Evolutionary conservation across 1,140 invertebrate genomes (phyloP).

Genomic region (Drosophila serrata): DNA sequence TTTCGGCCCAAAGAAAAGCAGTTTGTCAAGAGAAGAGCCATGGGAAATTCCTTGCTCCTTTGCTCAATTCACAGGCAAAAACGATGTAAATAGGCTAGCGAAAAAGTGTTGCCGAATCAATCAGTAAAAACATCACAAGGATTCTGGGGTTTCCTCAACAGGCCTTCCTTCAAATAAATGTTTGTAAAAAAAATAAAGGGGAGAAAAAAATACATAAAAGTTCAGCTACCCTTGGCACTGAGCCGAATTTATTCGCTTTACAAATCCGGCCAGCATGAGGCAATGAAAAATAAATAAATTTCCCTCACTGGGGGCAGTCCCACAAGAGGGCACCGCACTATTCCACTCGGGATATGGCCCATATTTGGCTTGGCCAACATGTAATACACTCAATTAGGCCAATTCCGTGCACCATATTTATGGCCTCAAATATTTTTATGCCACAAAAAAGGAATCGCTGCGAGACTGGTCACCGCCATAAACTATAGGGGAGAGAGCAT

Average conservation of each 20-base stretch:
- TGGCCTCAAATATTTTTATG: constrained; percentile 75
- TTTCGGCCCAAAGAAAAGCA: constrained; percentile 18
- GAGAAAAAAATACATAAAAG: constrained; percentile 18
- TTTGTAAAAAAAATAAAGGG: background rate
- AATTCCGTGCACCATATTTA: constrained; percentile 73
- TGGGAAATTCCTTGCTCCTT: constrained; percentile 5
- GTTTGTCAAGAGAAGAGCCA: constrained; percentile 1
- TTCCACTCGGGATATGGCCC: constrained; percentile 23
- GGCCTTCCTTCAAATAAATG: constrained; percentile 26
- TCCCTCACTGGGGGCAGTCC: constrained; percentile 27
- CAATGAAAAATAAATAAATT: constrained; percentile 70
- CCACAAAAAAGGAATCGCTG: constrained; percentile 28
- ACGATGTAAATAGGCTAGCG: constrained; percentile 11
- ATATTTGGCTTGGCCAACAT: constrained; percentile 53
- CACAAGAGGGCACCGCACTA: constrained; percentile 6
- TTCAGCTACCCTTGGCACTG: constrained; percentile 21
- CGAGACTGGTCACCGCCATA: constrained; percentile 54
- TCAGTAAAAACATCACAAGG: constrained; percentile 29
- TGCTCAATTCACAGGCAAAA: background rate
- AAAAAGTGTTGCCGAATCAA: constrained; percentile 29
- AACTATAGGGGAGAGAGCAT: constrained; percentile 49
- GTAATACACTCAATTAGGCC: constrained; percentile 78
- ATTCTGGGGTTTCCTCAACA: constrained; percentile 5
- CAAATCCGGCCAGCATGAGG: constrained; percentile 61
- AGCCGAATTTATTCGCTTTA: constrained; percentile 65